Base-by-base conservation (phyloP, 2,113 vertebrate species). In the Cottus gobio region DNA sequence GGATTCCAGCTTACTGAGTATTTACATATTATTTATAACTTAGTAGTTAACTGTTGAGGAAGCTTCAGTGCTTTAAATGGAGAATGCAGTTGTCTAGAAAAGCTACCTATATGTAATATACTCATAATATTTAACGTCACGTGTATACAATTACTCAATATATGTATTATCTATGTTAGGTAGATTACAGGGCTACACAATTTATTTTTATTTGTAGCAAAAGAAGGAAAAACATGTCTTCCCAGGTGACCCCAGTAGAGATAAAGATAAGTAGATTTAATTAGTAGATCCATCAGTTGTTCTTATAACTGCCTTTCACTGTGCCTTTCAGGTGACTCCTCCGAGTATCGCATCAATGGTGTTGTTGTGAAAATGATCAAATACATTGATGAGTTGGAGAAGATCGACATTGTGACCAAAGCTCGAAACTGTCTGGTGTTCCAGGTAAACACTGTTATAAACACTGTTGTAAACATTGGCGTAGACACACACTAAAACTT, bases 351-450 rank as follows among this genome's bases (percentile, higher is more conserved):
- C 44, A 92, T 98, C 66, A 92, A 96, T 75, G 94, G 94, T 50
- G 84, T 28, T 7, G 22, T 77, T 52, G 85, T 99, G 58, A 93
- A 87, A 48, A 90, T 95, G n/a, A 91, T 93, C 67, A 66, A 42
- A 1, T 99, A 99, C 13, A 0, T 91, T 22, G 57, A 90, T 48
- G 95, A 96, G 84, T 92, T 99, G 62, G 92, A 95, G 87, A 96
- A 96, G 92, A 80, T 98, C 48, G 97, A 97, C 44, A 90, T 99
- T 62, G 85, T 98, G 86, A 95, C 96, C 75, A 99, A 96, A 95
- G 96, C 95, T 44, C 96, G 87, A 79, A 99, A 99, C 87, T 99
- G 95, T 73, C 88, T 99, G 11, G 95, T 99, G 84, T 99, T 97
- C 87, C 98, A 99, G 96, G 98, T 98, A 92, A 94, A 91, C 16